Base-by-base conservation (phyloP, 1,140 invertebrate genomes). In the Steinernema khuongi region DNA sequence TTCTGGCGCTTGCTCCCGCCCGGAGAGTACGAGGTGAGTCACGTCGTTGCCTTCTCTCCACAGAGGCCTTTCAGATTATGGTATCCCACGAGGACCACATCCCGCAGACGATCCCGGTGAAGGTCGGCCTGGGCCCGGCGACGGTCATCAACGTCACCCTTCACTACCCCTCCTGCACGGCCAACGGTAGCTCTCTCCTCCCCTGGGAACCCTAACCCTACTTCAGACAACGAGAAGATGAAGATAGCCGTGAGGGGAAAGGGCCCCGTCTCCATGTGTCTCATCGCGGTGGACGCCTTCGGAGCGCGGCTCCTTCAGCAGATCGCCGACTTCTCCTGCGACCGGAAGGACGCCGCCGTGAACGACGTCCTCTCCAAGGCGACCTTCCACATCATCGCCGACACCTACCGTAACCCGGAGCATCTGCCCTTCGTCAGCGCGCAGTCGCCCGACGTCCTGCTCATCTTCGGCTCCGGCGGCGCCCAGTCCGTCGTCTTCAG, bases 1-100 rank as follows among this genome's bases (percentile, higher is more conserved):
- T 99, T 93, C 86, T 99, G 93, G 92, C 88, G 95, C 77, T 85
- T 99, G 26, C 85, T 99, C 0, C 81, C 90, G 7, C 94, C 96
- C 0, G 96, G 96, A 14, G 89, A 86, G 22, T 97, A 99, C 83
- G 91, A 91, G 76, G 85, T 98, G 29, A 93, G 76, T 14, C 7
- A 60, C 7, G 50, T 14, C 4, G 26, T 60, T 60, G 4, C 14
- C 36, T 11, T 41, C n/a, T 41, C n/a, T 41, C 7, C n/a, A 11
- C 7, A 41, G n/a, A 71, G 70, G 41, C 11, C 91, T 1, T 71
- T 71, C 32, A 71, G 68, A 31, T 69, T 69, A 69, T 22, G 91
- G 90, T 60, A 60, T 14, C 50, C 4, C 50, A 60, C 50, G 50
- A 60, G 11, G 50, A 60, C 50, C 22, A 60, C 50, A 11, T 60